Evolutionary conservation across 2,113 vertebrate genomes (phyloP).

Genomic region (Parotia lawesii): DNA sequence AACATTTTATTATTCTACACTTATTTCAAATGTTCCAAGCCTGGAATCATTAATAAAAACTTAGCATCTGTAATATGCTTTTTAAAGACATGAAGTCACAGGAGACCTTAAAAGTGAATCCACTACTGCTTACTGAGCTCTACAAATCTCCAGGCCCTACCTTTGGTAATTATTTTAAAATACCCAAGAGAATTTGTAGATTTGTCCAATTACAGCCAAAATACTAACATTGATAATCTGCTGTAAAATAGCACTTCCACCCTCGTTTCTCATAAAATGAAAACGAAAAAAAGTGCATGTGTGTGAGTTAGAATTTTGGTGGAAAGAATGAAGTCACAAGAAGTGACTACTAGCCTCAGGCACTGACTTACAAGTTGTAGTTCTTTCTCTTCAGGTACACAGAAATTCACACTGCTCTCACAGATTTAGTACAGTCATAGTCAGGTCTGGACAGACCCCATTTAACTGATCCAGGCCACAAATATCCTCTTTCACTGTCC

Average conservation of each 20-base stretch:
- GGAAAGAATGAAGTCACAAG: neutral
- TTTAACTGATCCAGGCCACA: neutral
- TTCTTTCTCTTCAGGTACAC: neutral
- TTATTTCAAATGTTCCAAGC: constrained; percentile 13
- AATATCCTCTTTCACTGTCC: neutral
- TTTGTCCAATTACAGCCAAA: constrained; percentile 42
- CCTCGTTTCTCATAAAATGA: neutral
- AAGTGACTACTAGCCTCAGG: neutral
- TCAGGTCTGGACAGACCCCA: neutral
- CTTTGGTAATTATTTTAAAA: constrained; percentile 42
- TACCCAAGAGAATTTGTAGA: neutral
- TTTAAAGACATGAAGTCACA: constrained; percentile 15
- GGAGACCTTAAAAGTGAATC: constrained; percentile 36
- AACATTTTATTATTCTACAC: neutral
- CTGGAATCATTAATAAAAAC: constrained; percentile 40
- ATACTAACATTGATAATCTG: constrained; percentile 30
- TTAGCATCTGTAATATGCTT: constrained; percentile 7
- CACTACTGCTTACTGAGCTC: constrained; percentile 1
- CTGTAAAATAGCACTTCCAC: neutral
- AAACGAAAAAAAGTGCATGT: neutral
- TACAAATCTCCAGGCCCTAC: neutral
- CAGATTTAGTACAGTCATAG: neutral
- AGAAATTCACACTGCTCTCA: neutral
- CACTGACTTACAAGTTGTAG: neutral
- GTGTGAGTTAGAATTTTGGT: neutral